Base-by-base conservation (phyloP, 2,888 invertebrate genomes). In the Ommatoiulus sabulosus region DNA sequence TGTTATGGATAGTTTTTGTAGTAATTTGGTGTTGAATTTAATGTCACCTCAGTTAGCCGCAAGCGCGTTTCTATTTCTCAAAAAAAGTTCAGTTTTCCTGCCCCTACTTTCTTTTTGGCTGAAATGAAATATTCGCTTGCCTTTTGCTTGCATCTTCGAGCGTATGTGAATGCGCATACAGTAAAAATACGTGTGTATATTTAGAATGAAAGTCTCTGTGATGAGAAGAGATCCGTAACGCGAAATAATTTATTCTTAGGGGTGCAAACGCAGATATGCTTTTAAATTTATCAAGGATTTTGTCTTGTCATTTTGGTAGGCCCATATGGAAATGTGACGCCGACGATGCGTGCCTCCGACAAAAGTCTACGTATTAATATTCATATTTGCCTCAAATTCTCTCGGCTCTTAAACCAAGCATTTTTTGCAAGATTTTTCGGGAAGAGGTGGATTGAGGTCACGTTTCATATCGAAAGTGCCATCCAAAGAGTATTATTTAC, bases 211-310 rank as follows among this genome's bases (percentile, higher is more conserved):
- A 1, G 35, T 35, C 35, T 20, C 72, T 63, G n/a, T 17, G 72
- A 15, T 80, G 35, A 4, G 80, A 24, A 35, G 24, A 80, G 12
- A 5, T 12, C 80, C 80, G 8, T 80, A 35, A 80, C 35, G 80
- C 80, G 35, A 80, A 80, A 80, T 80, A 80, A 80, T 35, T 80
- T 43, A 24, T 52, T 52, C 12, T 80, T 80, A 43, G 6, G 72
- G 72, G 24, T 72, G 20, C 72, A 72, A 72, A 72, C 24, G 35
- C 4, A 43, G 35, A 10, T 43, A 35, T 80, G 80, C 24, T 80
- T 80, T 80, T 80, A 80, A 35, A 80, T 80, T 80, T 80, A 80
- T 80, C 80, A 80, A 43, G 80, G 80, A 35, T 80, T 80, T 80
- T 35, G 35, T 35, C 15, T 4, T 80, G 80, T 80, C 80, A 80